Evolutionary conservation across 1,140 invertebrate genomes (phyloP), one percentile per base, ranked within the genome.

Genomic region (Saccostrea glomerata): DNA sequence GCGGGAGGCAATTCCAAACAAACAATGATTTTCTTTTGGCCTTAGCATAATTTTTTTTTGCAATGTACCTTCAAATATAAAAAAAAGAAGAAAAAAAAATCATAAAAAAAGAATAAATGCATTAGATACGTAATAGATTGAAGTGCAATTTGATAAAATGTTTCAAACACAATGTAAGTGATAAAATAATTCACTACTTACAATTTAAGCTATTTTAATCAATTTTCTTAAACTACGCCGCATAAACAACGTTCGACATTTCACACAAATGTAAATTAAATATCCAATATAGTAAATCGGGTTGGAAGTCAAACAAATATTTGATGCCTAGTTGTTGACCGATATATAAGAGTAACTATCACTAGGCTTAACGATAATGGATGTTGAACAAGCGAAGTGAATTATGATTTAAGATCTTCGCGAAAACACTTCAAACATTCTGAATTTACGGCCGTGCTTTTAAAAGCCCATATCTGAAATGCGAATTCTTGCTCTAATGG

Each of bases 341-440:
- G 70, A 77, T 15, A 77, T 77, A 2, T 36, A 36, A 30, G 30
- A 36, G 47, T 47, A 47, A 47, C 47, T 47, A 47, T 47, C 47
- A 11, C 30, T 77, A 77, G 30, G 30, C 30, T 36, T 36, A 15
- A 15, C 25, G 25, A 15, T 36, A 77, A 25, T 30, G 25, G 30
- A 23, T 23, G 23, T 13, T 13, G 13, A 77, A 77, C 70, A 12
- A 13, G 30, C 23, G 70, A 13, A 77, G 15, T 63, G 58, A 15
- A 63, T 77, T 25, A 30, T 77, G 25, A 77, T 77, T 77, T 77
- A 77, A 36, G 15, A 36, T 77, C 25, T 30, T 25, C 13, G 70
- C 36, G 70, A 77, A 36, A 77, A 77, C 70, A 77, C 70, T 77
- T 30, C 23, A 77, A 77, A 66, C 30, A 30, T 30, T 77, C 12